Evolutionary conservation across 2,113 vertebrate genomes (phyloP).

Genomic region (Corvus hawaiiensis): DNA sequence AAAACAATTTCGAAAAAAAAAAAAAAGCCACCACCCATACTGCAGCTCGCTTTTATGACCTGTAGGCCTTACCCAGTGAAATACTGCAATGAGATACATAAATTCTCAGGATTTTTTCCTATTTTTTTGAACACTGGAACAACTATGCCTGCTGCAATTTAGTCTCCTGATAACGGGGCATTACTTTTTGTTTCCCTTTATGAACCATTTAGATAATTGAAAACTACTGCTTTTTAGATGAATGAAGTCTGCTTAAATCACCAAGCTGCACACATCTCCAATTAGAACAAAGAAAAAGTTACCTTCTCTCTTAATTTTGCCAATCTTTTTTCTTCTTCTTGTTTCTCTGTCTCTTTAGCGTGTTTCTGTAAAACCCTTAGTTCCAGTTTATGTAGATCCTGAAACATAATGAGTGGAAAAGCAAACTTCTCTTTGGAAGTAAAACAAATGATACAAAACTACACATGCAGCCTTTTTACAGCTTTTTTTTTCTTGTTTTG

Average conservation of each 20-base stretch:
- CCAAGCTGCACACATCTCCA: not conserved
- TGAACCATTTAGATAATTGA: not conserved
- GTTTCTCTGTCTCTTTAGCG: constrained; percentile 71
- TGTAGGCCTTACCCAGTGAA: not conserved
- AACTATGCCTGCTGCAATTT: not conserved
- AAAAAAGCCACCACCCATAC: rapidly evolving
- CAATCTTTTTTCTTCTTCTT: constrained; percentile 76
- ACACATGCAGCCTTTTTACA: not conserved
- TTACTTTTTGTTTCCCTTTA: not conserved
- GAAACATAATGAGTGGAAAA: constrained; percentile 14
- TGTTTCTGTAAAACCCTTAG: constrained; percentile 76
- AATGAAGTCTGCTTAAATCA: not conserved
- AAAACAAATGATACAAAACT: not conserved
- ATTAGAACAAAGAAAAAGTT: not conserved
- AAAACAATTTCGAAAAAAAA: not conserved
- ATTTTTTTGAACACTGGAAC: not conserved
- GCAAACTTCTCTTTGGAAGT: not conserved
- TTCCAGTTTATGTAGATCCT: constrained; percentile 85
- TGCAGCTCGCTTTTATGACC: not conserved
- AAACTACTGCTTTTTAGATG: not conserved
- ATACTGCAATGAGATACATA: rapidly evolving
- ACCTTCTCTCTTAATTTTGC: constrained; percentile 85
- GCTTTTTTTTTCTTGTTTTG: not conserved
- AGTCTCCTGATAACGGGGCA: not conserved
- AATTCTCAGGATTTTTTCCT: not conserved